These are phyloP conservation scores for Drosophila bunnanda DNA, from an alignment of 2,888 invertebrate species.

Conservation along the genomic window DNA sequence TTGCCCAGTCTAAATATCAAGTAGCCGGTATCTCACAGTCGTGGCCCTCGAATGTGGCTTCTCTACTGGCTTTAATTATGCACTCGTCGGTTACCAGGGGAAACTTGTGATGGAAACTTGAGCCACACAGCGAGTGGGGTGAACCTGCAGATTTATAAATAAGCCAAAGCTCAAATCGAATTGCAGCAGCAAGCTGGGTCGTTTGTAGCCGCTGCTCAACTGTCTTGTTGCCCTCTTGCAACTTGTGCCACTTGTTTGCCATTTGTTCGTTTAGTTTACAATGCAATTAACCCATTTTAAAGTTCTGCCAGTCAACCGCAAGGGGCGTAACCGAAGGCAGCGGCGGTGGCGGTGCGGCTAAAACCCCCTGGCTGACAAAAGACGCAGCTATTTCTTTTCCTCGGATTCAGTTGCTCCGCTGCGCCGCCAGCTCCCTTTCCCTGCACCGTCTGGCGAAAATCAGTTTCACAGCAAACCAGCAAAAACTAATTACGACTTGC, in stretches of 20 bases:
- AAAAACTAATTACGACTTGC: slow-evolving; percentile 76
- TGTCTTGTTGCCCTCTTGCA: slow-evolving; percentile 49
- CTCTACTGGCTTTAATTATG: slow-evolving; percentile 56
- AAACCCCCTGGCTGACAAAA: slow-evolving; percentile 64
- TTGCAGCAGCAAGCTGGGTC: slow-evolving; percentile 22
- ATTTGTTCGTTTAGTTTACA: slow-evolving; percentile 78
- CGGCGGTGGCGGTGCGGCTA: slow-evolving; percentile 8
- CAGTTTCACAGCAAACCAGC: slow-evolving; percentile 68
- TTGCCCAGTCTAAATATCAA: neutral
- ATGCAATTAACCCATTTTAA: slow-evolving; percentile 80
- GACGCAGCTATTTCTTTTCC: slow-evolving; percentile 53
- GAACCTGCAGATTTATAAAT: slow-evolving; percentile 34
- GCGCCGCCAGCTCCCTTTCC: neutral
- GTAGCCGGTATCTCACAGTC: slow-evolving; percentile 3
- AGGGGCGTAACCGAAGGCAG: slow-evolving; percentile 15
- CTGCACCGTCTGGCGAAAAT: slow-evolving; percentile 49
- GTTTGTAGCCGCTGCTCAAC: slow-evolving; percentile 25
- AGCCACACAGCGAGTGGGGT: neutral
- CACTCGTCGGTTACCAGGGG: slow-evolving; percentile 40
- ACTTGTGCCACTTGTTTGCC: slow-evolving; percentile 69
- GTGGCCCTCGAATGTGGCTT: neutral
- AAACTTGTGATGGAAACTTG: neutral
- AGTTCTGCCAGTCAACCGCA: slow-evolving; percentile 71
- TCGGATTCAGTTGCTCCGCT: slow-evolving; percentile 45
- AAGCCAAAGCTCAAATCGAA: slow-evolving; percentile 50